A percentile compares a stretch with the other conserved stretches of the same genome.
Evolutionary conservation across 1,140 invertebrate species (phyloP).

Genomic region (Atopsyche davidsoni): DNA sequence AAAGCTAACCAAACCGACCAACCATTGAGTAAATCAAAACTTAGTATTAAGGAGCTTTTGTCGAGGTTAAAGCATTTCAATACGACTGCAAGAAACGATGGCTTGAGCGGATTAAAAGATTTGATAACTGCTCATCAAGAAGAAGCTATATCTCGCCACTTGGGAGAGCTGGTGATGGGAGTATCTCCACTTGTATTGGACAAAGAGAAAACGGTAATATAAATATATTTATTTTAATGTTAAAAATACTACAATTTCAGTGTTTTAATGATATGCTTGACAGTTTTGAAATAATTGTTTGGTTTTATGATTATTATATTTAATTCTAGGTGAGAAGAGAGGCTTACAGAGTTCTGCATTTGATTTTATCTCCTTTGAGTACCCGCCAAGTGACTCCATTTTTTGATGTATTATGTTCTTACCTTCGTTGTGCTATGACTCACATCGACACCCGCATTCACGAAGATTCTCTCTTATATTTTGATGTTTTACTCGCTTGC

Average conservation of each 20-base stretch:
- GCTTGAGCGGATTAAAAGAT: conserved; percentile 65
- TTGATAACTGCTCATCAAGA: conserved; percentile 53
- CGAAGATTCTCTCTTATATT: conserved; percentile 70
- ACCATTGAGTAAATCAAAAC: conserved; percentile 64
- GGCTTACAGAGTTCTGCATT: conserved; percentile 60
- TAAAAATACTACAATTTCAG: too few relatives aligned
- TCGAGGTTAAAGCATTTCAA: conserved; percentile 74
- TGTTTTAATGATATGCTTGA: too few relatives aligned
- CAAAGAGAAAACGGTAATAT: conserved; percentile 54
- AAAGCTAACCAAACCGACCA: conserved; percentile 44
- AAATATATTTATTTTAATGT: too few relatives aligned
- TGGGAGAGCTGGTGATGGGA: conserved; percentile 62
- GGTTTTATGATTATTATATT: background rate
- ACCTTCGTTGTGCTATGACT: conserved; percentile 80
- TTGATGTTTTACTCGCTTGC: conserved; percentile 64
- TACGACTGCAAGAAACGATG: conserved; percentile 60
- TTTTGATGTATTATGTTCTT: conserved; percentile 66
- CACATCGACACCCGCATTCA: conserved; percentile 73
- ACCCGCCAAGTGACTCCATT: conserved; percentile 55
- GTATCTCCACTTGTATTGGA: conserved; percentile 65
- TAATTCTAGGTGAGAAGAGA: conserved; percentile 55
- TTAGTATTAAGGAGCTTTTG: conserved; percentile 71
- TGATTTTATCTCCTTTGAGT: conserved; percentile 53
- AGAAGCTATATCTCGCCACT: conserved; percentile 41
- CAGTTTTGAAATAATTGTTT: background rate